Base-by-base conservation (phyloP, 2,888 invertebrate species). In the Microctonus hyperodae region DNA sequence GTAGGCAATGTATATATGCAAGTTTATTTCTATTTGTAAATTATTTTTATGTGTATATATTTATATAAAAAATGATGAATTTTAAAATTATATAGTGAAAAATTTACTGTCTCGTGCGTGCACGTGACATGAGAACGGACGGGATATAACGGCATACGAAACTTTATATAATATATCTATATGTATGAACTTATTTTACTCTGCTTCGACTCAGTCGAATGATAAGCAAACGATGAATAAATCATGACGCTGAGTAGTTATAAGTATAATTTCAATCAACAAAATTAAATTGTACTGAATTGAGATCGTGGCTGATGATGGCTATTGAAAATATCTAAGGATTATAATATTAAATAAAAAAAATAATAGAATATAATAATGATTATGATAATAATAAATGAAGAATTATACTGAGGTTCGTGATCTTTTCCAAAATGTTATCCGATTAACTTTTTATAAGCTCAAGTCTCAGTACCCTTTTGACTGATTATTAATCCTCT, bases 191-290 rank as follows among this genome's bases (percentile, higher is more conserved):
- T 50, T 60, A 11, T 25, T 35, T 6, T 37, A 13, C 22, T 22
- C 9, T 33, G 20, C 22, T 37, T 60, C 48, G 11, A 50, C 44
- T 48, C 23, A 55, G 61, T 22, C 35, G 50, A 44, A 65, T 66
- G 61, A 66, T 66, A 66, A 63, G 51, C 35, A 55, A 65, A 28
- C 51, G 55, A 60, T 65, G 65, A 60, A 65, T 65, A 59, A 59
- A 59, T 59, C 20, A 48, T 59, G 44, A 58, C 28, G 44, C 25
- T 59, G n/a, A 44, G 37, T 44, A 28, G 16, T 51, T 51, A 20
- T 44, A 28, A 16, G 31, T 59, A 9, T 20, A 59, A 44, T 7
- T 28, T 20, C 25, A 25, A 23, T 25, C 10, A 31, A 59, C 22
- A 37, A 6, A 58, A 13, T 13, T 11, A 48, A 20, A 44, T 10